phyloP scores from a whole-genome alignment of 2,888 invertebrate genomes.

The Drosophila fungiperda region DNA sequence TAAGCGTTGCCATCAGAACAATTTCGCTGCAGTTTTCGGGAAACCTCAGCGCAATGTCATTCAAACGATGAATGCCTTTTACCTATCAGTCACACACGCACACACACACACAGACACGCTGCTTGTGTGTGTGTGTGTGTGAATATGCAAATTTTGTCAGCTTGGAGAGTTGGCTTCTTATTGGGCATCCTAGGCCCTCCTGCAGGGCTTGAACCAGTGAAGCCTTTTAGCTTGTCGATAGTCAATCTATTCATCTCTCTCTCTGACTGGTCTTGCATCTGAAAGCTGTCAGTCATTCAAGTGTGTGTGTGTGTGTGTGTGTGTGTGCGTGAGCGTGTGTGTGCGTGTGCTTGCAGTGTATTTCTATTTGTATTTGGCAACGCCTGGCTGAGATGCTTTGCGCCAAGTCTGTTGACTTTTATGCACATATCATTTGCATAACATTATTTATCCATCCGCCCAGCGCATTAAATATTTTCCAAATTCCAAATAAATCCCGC shows the following conservation, averaged over 20 bases:
- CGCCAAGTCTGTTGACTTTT: slow-evolving; percentile 72
- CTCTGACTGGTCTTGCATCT: slow-evolving; percentile 77
- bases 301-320: slow-evolving; percentile 25
- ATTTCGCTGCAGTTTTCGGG: slow-evolving; percentile 63
- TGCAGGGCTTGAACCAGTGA: slow-evolving; percentile 66
- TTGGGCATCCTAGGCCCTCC: neutral
- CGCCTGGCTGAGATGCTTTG: neutral
- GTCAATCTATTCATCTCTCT: slow-evolving; percentile 77
- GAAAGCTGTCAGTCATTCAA: slow-evolving; percentile 71
- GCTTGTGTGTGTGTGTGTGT: neutral
- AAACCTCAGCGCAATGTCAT: slow-evolving; percentile 60
- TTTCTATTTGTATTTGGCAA: slow-evolving; percentile 7
- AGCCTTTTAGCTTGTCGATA: slow-evolving; percentile 74
- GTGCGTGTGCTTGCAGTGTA: slow-evolving; percentile 15
- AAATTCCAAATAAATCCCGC: slow-evolving; percentile 74
- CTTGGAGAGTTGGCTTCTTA: slow-evolving; percentile 15
- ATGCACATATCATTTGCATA: slow-evolving; percentile 84
- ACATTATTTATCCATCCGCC: slow-evolving; percentile 77
- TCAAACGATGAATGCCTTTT: slow-evolving; percentile 61
- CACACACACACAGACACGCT: slow-evolving; percentile 9
- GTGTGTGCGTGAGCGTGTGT: slow-evolving; percentile 26
- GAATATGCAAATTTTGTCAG: slow-evolving; percentile 54
- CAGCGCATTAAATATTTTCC: slow-evolving; percentile 69
- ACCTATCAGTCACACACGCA: slow-evolving; percentile 25
- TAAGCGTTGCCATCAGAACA: slow-evolving; percentile 20